A percentile compares a stretch with the other conserved stretches of the same genome.
phyloP scores from a whole-genome alignment of 2,888 invertebrate genomes.

The Lasioglossum vierecki region DNA sequence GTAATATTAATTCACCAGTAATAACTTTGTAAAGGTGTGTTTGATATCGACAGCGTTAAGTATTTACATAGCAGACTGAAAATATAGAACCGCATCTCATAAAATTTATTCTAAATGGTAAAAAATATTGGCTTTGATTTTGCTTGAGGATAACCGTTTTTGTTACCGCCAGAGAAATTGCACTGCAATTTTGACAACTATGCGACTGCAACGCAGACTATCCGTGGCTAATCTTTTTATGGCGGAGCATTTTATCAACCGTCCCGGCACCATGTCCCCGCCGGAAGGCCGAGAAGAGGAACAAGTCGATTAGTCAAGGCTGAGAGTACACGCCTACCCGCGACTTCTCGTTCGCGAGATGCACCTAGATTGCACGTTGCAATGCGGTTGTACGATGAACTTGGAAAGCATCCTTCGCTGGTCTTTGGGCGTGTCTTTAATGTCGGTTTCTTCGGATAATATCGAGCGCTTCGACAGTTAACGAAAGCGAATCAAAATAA shows the following conservation, averaged over 20 bases:
- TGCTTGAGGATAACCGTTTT: not conserved
- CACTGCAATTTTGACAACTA: constrained; percentile 24
- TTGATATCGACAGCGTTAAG: too few relatives aligned
- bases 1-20: too few relatives aligned
- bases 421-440: not conserved
- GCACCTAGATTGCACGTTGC: constrained; percentile 14
- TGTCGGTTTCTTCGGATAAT: constrained; percentile 4
- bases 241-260: constrained; percentile 18
- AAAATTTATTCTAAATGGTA: too few relatives aligned
- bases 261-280: not conserved
- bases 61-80: too few relatives aligned
- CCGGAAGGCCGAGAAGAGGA: constrained; percentile 40
- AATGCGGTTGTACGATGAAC: not conserved
- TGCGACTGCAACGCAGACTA: not conserved
- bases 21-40: too few relatives aligned
- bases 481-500: not conserved
- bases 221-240: constrained; percentile 20
- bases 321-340: constrained; percentile 26
- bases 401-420: not conserved
- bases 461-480: constrained; percentile 7
- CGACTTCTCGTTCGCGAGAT: constrained; percentile 15
- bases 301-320: constrained; percentile 45
- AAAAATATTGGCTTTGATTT: too few relatives aligned
- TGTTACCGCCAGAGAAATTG: not conserved
- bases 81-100: too few relatives aligned